Evolutionary conservation across 1,140 invertebrate genomes (phyloP), one percentile per base, ranked within the genome.

Genomic region (Drosophila nigromelanica): DNA sequence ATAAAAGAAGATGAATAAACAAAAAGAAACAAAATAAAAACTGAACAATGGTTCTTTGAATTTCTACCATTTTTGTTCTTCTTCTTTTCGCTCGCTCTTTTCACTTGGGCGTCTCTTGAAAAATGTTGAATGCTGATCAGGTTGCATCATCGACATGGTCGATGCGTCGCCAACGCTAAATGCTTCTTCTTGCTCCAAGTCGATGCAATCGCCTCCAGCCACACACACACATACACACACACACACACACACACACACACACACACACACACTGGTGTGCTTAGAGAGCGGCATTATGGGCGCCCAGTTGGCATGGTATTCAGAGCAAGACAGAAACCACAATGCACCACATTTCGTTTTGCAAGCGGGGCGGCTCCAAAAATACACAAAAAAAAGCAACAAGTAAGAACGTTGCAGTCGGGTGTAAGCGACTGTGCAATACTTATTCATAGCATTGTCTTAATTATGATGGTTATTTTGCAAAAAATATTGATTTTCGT

Each of bases 301-400:
- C 27, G 27, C 27, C 27, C 7, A 12, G 35, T 30, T 51, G 45
- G 59, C 55, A 48, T 55, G 67, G 76, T 90, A 90, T 90, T 86
- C 80, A 90, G 86, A 90, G 86, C 86, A 90, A 90, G 79, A 90
- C 86, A 60, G 54, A 51, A 66, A 68, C 64, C 68, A 70, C 70
- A 69, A 59, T 69, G 64, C 70, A 59, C 40, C 63, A 76, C 71
- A 40, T 48, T 62, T 47, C 14, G 37, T 75, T 42, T 69, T 55
- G 52, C 58, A 61, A 76, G 61, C 52, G 35, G 35, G 35, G 54
- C 61, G 66, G 60, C 61, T 55, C 60, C 43, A 60, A 69, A 79
- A 64, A 1, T 11, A 39, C 14, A 55, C 63, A 54, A 62, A 39
- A 21, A 37, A 18, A n/a, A 10, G 52, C 48, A 37, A 21, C 11